A percentile compares a stretch with the other conserved stretches of the same genome.
Evolutionary conservation across 2,797 vertebrate species (phyloP).

Genomic region (Morus bassanus): DNA sequence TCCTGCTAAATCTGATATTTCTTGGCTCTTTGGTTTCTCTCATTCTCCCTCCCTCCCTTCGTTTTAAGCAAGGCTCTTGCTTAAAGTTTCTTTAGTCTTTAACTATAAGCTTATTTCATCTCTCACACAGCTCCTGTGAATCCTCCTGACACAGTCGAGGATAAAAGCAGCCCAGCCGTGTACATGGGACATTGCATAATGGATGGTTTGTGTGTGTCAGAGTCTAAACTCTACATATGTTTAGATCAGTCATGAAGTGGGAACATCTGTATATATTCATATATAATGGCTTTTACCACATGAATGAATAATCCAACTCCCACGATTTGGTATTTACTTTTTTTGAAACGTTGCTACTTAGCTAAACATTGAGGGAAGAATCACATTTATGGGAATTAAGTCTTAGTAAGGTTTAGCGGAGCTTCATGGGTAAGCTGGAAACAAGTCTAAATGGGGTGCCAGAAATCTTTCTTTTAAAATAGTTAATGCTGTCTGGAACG

Average conservation of each 20-base stretch:
- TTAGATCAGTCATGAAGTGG: constrained; percentile 44
- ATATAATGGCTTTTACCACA: constrained; percentile 31
- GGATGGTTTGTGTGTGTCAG: constrained; percentile 36
- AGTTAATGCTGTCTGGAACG: constrained; percentile 25
- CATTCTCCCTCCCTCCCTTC: background rate
- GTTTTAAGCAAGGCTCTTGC: background rate
- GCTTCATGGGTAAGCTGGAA: constrained; percentile 8
- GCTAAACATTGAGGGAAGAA: background rate
- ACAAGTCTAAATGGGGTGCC: constrained; percentile 10
- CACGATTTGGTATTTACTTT: constrained; percentile 39
- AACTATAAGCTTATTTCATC: constrained; percentile 12
- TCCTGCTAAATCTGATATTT: background rate
- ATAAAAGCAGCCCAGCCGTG: background rate
- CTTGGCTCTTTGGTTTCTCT: background rate
- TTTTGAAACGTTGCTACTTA: constrained; percentile 28
- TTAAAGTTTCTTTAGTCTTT: constrained; percentile 11
- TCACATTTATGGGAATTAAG: constrained; percentile 49
- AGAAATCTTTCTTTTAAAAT: constrained; percentile 22
- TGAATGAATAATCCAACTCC: constrained; percentile 53
- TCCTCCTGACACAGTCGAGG: background rate
- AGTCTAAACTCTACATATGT: constrained; percentile 47
- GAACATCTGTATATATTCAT: constrained; percentile 54
- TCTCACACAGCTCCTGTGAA: background rate
- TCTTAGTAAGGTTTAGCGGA: constrained; percentile 14
- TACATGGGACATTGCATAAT: constrained; percentile 18